These are phyloP conservation scores for Bibio marci DNA, from an alignment of 2,888 invertebrate species.

Conservation along the genomic window DNA sequence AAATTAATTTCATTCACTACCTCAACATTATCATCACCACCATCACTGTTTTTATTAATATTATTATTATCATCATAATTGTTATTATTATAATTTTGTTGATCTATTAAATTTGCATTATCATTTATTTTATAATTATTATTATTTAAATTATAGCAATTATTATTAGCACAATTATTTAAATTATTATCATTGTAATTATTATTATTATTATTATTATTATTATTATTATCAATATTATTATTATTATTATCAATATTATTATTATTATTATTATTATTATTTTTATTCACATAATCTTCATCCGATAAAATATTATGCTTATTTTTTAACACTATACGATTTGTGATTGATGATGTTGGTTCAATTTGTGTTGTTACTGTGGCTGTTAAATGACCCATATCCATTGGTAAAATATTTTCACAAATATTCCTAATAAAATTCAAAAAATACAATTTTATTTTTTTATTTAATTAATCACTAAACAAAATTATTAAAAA, in stretches of 20 bases:
- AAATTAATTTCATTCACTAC: constrained; percentile 21
- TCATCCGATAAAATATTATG: not conserved
- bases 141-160: constrained; percentile 5
- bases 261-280: constrained; percentile 2
- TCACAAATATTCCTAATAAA: not conserved
- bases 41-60: not conserved
- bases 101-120: not conserved
- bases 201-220: constrained; percentile 1
- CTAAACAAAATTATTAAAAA: too few species aligned
- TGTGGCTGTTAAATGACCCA: constrained; percentile 25
- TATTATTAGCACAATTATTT: constrained; percentile 1
- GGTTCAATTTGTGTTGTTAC: constrained; percentile 19
- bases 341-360: constrained; percentile 2
- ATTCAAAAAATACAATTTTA: too few species aligned
- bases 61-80: not conserved
- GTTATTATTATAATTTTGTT: not conserved
- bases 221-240: constrained; percentile 4
- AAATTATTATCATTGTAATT: constrained; percentile 2
- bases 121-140: constrained; percentile 5
- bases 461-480: too few species aligned
- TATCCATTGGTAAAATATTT: constrained; percentile 10
- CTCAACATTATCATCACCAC: constrained; percentile 3
- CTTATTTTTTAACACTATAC: too few species aligned
- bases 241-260: constrained; percentile 5
- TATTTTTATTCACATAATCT: not conserved